Evolutionary conservation across 2,113 vertebrate genomes (phyloP).

Genomic region (human (Homo sapiens)): GRCh38 chr12:66370501-66371000

Average conservation of each 20-base stretch:
- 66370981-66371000: neutral
- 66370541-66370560: neutral
- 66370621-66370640: neutral
- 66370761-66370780: neutral
- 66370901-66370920: neutral
- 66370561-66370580: neutral
- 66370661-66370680: neutral
- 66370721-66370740: neutral
- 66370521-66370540: neutral
- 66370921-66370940: neutral
- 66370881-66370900: neutral
- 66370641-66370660: neutral
- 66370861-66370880: neutral
- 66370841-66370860: neutral
- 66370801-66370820: neutral
- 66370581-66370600: neutral
- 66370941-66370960: neutral
- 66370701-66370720: slow-evolving; percentile 52
- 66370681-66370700: neutral
- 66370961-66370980: neutral
- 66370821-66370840: neutral
- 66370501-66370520: neutral
- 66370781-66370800: neutral
- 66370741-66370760: neutral
- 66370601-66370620: slow-evolving; percentile 2